Evolutionary conservation across 2,888 invertebrate species (phyloP), one percentile per base, ranked within the genome.

Genomic region (Tridacna gigas): DNA sequence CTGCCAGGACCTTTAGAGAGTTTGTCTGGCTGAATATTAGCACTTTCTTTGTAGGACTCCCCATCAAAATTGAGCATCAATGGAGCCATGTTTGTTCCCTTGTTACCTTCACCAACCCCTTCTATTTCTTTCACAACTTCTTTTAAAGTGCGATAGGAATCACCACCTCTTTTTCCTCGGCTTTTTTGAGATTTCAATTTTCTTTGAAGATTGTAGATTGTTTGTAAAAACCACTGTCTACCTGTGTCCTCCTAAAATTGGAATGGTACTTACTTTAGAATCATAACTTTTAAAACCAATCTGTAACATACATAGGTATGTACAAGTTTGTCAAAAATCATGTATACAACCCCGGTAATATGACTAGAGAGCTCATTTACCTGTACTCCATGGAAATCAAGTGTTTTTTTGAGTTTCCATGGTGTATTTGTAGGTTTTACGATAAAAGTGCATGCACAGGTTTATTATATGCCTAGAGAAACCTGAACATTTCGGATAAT

Each of bases 191-290:
- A 67, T 84, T 91, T 37, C 84, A 80, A 71, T 83, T 86, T 77
- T 71, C 9, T 73, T 88, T 88, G n/a, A 26, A 94, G 83, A 28
- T 91, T 90, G 86, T 93, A 94, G 79, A 94, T 92, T 22, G 89
- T 88, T 73, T 94, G 94, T 9, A 94, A 81, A 77, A 92, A 94
- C 94, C 94, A 94, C 77, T 92, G 92, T 37, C 91, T 89, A 3
- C 91, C 91, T 26, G 87, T 76, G 63, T 93, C 92, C 80, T 90
- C 91, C 94, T 94, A 90, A 12, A 84, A 86, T n/a, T 28, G 9
- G 51, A 48, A 37, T 7, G 37, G 37, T 37, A 37, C 37, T 37
- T 37, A 37, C 7, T 37, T 37, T 37, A 37, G 7, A 37, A 37
- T 37, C 37, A 37, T 37, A 37, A 37, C 37, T 37, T 37, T 37